Conservation (phyloP, 2,113 vertebrate genomes). For the Calyptomena viridis region DNA sequence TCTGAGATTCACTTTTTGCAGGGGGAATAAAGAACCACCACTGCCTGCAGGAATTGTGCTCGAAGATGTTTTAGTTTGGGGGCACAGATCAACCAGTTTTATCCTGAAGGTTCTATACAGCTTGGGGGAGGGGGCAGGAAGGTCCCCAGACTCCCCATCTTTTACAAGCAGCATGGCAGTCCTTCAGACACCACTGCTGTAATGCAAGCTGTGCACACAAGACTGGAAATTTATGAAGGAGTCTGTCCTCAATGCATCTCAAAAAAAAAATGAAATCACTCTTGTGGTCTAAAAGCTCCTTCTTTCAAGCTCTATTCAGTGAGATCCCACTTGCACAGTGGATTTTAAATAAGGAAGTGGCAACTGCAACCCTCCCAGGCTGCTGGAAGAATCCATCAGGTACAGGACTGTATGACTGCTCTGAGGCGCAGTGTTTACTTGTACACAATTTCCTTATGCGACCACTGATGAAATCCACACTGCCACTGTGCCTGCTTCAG, state of each 20-base stretch:
- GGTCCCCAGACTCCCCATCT: not conserved
- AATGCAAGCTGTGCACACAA: accelerated
- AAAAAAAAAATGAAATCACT: not conserved
- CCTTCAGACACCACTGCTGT: not conserved
- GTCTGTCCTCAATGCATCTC: not conserved
- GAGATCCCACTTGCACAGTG: not conserved
- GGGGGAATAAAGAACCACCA: not conserved
- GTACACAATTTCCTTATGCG: not conserved
- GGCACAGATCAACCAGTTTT: not conserved
- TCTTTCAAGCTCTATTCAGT: not conserved
- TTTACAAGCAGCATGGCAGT: not conserved
- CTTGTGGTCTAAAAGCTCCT: not conserved
- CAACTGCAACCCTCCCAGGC: not conserved
- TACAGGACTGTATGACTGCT: not conserved
- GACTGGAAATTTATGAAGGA: not conserved
- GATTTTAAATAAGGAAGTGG: not conserved
- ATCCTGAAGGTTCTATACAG: not conserved
- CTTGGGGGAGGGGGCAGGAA: not conserved
- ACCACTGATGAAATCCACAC: not conserved
- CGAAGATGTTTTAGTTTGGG: not conserved
- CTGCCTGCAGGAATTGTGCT: not conserved
- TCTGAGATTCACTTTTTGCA: not conserved
- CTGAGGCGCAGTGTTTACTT: accelerated
- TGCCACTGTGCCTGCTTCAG: not conserved
- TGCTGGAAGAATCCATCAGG: not conserved